Evolutionary conservation across 2,888 invertebrate genomes (phyloP), one percentile per base, ranked within the genome.

Genomic region (Corythucha ciliata): DNA sequence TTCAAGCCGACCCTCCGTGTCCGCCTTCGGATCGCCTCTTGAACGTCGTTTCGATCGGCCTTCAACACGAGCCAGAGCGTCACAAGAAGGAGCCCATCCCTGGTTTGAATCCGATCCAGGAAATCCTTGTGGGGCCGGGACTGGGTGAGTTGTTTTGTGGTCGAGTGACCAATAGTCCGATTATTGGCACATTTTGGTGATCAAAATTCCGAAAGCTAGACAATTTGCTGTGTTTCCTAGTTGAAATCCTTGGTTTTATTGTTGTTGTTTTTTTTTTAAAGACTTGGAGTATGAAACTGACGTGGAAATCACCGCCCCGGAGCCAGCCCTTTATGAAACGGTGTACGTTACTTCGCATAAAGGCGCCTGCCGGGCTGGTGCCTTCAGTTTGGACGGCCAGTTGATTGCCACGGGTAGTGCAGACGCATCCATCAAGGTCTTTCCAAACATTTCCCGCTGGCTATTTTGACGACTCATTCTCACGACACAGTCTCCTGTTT

Each of bases 281-380:
- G 97, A 98, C 70, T 70, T 98, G 57, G 97, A 98, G 68, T 96
- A 84, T 69, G 96, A 97, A 67, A 93, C 94, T 46, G 97, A 98
- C 68, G 87, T 91, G 0, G 84, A 84, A 5, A 82, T 87, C 0
- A 77, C 90, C 14, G 93, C 97, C 0, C 94, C 97, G 0, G 97
- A 98, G 67, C 96, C 96, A 1, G 91, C 93, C 0, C 79, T 91
- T 8, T 98, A 99, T 66, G 97, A 98, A 72, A 98, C 98, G 0
- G 96, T 96, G 0, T 99, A 97, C 66, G 93, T 98, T 27, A 98
- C 98, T 2, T 91, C 94, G 3, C 97, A 98, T 70, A 97, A 97
- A 71, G 92, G 89, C 62, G 83, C 89, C 50, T 98, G 97, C 59
- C 74, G 97, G 48, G 87, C 96, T 0, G 97, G 94, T 5, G 92